phyloP scores from a whole-genome alignment of 2,113 vertebrate species.

The Myotis lucifugus region DNA sequence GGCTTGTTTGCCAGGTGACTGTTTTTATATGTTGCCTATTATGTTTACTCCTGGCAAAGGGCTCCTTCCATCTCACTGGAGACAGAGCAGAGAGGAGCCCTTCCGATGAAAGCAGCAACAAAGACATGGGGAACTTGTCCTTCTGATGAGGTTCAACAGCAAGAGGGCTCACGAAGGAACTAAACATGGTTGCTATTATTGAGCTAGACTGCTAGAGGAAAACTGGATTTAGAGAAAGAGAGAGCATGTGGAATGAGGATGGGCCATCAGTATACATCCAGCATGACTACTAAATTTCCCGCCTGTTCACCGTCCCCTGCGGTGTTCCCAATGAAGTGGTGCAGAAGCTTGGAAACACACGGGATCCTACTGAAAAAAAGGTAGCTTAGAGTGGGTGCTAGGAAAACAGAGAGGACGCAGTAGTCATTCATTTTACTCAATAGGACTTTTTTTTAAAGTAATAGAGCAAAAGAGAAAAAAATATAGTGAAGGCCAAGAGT shows the following conservation, averaged over 20 bases:
- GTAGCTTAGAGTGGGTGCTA: background rate
- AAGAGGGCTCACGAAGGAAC: background rate
- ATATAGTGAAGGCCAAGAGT: background rate
- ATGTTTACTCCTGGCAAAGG: background rate
- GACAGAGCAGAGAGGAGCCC: background rate
- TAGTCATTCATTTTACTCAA: background rate
- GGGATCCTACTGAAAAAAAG: background rate
- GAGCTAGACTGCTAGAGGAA: background rate
- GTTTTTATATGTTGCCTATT: background rate
- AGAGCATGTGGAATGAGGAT: background rate
- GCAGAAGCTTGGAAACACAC: background rate
- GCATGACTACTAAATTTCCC: background rate
- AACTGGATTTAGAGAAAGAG: background rate
- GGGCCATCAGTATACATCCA: background rate
- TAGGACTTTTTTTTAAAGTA: background rate
- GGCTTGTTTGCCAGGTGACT: slow-evolving; percentile 42
- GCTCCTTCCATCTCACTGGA: background rate
- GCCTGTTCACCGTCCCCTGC: background rate
- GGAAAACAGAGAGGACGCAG: background rate
- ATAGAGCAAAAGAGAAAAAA: background rate
- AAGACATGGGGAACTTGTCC: rapidly evolving
- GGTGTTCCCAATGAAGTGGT: rapidly evolving
- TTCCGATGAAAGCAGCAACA: background rate
- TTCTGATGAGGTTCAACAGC: background rate
- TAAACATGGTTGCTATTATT: background rate